These are phyloP conservation scores for Phorcus lineatus DNA, from an alignment of 2,888 invertebrate species.

Conservation along the genomic window DNA sequence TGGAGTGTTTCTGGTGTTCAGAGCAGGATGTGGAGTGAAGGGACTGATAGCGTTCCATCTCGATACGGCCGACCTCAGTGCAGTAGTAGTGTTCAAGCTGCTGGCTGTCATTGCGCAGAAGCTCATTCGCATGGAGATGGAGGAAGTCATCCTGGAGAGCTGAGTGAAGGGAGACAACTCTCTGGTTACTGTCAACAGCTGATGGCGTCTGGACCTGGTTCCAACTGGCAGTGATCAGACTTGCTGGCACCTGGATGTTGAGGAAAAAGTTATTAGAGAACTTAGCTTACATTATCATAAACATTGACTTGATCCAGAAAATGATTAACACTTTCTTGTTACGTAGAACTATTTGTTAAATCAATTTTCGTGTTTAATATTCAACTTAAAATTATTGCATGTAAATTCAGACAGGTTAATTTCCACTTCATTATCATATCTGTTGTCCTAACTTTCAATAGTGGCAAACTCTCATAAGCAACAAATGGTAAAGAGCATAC, in stretches of 20 bases:
- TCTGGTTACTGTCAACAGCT: conserved; percentile 19
- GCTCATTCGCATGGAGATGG: conserved; percentile 42
- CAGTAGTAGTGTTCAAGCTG: conserved; percentile 52
- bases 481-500: not conserved
- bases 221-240: conserved; percentile 56
- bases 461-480: too few relatives aligned
- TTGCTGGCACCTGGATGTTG: conserved; percentile 57
- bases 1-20: conserved; percentile 40
- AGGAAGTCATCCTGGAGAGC: conserved; percentile 51
- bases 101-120: conserved; percentile 44
- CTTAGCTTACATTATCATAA: too few relatives aligned
- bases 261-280: not conserved
- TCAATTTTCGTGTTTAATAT: too few relatives aligned
- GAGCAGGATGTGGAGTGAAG: conserved; percentile 46
- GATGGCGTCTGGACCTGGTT: conserved; percentile 40
- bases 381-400: too few relatives aligned
- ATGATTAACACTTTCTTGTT: too few relatives aligned
- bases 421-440: too few relatives aligned
- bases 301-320: not conserved
- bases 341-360: too few relatives aligned
- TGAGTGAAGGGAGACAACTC: conserved; percentile 27
- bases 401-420: too few relatives aligned
- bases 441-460: too few relatives aligned
- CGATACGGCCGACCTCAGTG: conserved; percentile 50
- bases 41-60: conserved; percentile 57